These are phyloP conservation scores for Pararge aegeria DNA, from an alignment of 1,140 invertebrate species.

Conservation along the genomic window DNA sequence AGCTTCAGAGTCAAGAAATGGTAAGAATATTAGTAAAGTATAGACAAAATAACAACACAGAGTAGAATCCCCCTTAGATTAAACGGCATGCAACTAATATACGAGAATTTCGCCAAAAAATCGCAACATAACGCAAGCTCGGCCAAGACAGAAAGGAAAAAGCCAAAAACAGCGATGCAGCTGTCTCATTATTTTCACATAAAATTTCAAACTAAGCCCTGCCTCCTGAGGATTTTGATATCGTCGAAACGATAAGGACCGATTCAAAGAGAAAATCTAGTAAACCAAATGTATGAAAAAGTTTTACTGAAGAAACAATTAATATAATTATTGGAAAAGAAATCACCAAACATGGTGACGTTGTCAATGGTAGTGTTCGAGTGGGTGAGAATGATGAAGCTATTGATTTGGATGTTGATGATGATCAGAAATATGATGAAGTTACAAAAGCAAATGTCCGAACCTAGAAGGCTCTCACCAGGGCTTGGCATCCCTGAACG, in stretches of 20 bases:
- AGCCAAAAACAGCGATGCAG: conserved; percentile 64
- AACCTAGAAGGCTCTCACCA: conserved; percentile 80
- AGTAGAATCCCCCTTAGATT: conserved; percentile 24
- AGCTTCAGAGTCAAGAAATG: conserved; percentile 13
- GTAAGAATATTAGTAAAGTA: conserved; percentile 23
- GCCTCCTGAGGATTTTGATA: conserved; percentile 69
- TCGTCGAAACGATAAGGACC: conserved; percentile 40
- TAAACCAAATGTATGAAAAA: conserved; percentile 43
- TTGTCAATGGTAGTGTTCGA: conserved; percentile 30
- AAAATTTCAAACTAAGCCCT: conserved; percentile 63
- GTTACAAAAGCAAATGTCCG: conserved; percentile 74
- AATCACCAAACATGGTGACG: conserved; percentile 32
- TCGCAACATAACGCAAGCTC: conserved; percentile 70
- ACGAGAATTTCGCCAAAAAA: conserved; percentile 46
- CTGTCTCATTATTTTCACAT: conserved; percentile 38
- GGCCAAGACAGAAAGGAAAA: conserved; percentile 75
- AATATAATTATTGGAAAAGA: conserved; percentile 35
- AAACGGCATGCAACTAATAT: conserved; percentile 59
- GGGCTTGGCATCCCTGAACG: conserved; percentile 80
- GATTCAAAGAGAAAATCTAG: conserved; percentile 41
- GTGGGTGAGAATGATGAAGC: conserved; percentile 33
- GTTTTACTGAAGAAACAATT: conserved; percentile 36
- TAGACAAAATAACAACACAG: conserved; percentile 19
- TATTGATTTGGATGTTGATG: conserved; percentile 35
- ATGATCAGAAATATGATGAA: conserved; percentile 59